A percentile compares a stretch with the other conserved stretches of the same genome.
Evolutionary conservation across 2,797 vertebrate genomes (phyloP).

Genomic region (Crax fasciolata): DNA sequence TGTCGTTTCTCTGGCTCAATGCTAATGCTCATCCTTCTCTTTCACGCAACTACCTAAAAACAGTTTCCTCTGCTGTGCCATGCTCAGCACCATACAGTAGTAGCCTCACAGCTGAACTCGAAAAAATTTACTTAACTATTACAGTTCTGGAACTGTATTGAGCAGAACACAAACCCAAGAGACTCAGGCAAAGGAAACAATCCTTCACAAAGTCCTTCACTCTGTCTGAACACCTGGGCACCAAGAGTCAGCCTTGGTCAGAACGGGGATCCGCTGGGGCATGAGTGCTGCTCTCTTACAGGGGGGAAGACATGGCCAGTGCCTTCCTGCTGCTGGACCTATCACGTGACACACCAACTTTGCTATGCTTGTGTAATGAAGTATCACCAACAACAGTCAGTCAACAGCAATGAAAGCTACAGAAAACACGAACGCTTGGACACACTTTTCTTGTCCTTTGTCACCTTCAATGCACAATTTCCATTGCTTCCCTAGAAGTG

Average conservation of each 20-base stretch:
- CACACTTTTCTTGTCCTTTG: not conserved
- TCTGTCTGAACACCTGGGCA: not conserved
- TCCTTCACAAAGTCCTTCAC: not conserved
- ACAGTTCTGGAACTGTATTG: not conserved
- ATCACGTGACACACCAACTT: not conserved
- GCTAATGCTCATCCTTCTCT: not conserved
- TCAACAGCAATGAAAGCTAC: not conserved
- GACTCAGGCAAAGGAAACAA: not conserved
- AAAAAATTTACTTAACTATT: not conserved
- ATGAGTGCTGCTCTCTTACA: not conserved
- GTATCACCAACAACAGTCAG: not conserved
- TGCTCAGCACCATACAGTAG: not conserved
- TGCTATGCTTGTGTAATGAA: not conserved
- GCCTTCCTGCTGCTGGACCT: not conserved
- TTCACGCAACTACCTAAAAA: not conserved
- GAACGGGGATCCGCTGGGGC: not conserved
- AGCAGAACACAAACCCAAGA: not conserved
- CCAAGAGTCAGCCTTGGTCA: not conserved
- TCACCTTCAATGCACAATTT: not conserved
- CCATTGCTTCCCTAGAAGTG: not conserved
- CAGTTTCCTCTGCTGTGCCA: not conserved
- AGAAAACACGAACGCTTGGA: not conserved
- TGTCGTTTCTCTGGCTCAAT: not conserved
- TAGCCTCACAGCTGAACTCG: not conserved
- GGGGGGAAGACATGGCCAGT: not conserved